Base-by-base conservation (phyloP, 2,888 invertebrate species). In the Sericinus montela region DNA sequence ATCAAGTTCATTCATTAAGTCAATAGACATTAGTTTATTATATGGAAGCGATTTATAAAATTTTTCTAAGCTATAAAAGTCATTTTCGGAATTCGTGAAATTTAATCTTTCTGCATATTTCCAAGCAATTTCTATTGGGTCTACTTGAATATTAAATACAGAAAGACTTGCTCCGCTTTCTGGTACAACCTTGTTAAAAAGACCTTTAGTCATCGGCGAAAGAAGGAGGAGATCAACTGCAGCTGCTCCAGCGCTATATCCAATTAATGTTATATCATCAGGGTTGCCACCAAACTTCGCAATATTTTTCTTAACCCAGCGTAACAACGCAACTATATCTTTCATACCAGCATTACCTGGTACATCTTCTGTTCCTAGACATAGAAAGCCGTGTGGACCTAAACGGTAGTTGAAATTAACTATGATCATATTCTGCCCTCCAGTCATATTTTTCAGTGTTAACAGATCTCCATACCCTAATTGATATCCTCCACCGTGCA, bases 401-500 rank as follows among this genome's bases (percentile, higher is more conserved):
- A 79, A 52, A 10, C 81, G 69, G 45, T 79, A 80, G 41, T 80
- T 80, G 49, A 78, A 78, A 11, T 62, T 68, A 0, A 77, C 72
- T 6, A 57, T 53, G 32, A 80, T 65, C 0, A 80, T 47, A 54
- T 74, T 52, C 25, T 68, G 62, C 0, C 50, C 56, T 1, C 60
- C 58, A 6, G 79, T 53, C 38, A 71, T 67, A 8, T 57, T 63
- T 10, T 60, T 58, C 0, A 63, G 3, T 28, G 41, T 46, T 1
- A n/a, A n/a, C 5, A 35, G 49, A 47, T 72, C 60, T 1, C 80
- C 78, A 25, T 54, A 60, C 3, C 84, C 84, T 1, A 62, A 43
- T 60, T 78, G 71, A 48, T 72, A 87, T 2, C 71, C 81, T 2
- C 89, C 88, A 11, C 87, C 87, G 48, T 89, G 89, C 1, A 88